phyloP scores from a whole-genome alignment of 2,888 invertebrate species.

The Pecten maximus region DNA sequence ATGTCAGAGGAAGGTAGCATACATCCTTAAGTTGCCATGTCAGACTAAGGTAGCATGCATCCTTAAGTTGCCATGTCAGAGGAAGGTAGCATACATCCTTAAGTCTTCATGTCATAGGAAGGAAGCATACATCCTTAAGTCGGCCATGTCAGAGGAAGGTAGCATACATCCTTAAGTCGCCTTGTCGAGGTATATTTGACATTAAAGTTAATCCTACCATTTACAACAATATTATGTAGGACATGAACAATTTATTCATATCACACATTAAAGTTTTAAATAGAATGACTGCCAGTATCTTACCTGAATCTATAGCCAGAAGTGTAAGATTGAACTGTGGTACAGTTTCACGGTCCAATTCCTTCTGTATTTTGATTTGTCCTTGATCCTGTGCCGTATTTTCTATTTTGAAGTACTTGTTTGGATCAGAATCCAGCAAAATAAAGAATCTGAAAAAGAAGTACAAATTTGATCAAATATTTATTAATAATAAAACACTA shows the following conservation, averaged over 20 bases:
- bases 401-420: slow-evolving; percentile 45
- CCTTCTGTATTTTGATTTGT: slow-evolving; percentile 59
- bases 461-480: background rate
- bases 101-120: too few species aligned
- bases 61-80: too few species aligned
- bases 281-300: background rate
- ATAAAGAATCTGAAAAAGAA: slow-evolving; percentile 49
- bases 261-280: background rate
- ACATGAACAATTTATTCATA: background rate
- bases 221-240: too few species aligned
- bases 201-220: background rate
- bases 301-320: slow-evolving; percentile 79
- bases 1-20: too few species aligned
- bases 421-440: slow-evolving; percentile 39
- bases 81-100: too few species aligned
- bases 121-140: too few species aligned
- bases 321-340: slow-evolving; percentile 68
- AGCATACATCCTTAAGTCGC: too few species aligned
- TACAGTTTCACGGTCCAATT: slow-evolving; percentile 74
- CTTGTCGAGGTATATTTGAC: too few species aligned
- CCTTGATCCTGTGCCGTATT: slow-evolving; percentile 67
- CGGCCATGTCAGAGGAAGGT: too few species aligned
- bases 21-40: too few species aligned
- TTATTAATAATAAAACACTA: too few species aligned
- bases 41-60: too few species aligned